Base-by-base conservation (phyloP, 2,888 invertebrate species). In the Pardosa pseudoannulata region DNA sequence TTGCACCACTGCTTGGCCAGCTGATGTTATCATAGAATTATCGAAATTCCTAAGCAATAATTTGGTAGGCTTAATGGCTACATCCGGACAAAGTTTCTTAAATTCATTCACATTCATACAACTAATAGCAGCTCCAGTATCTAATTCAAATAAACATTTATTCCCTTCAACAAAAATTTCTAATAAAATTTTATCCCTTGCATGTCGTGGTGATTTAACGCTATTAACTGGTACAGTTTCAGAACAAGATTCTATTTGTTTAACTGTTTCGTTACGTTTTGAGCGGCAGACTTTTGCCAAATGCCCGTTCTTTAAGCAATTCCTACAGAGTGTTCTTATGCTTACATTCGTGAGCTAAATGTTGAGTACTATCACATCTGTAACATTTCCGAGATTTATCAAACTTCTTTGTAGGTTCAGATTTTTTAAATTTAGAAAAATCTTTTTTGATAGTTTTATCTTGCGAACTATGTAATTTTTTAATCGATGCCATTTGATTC, bases 341-440 rank as follows among this genome's bases (percentile, higher is more conserved):
- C 75, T 75, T 75, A 75, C 75, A 75, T 75, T 75, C 75, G 65
- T 75, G 75, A 75, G 65, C 75, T 75, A 75, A 75, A 75, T 75
- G 75, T 64, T 75, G 75, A 75, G 75, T 75, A 75, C 75, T 75
- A 75, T 75, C 75, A 75, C 65, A 75, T 75, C 75, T 75, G 65
- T 75, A 75, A 75, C 75, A 75, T 75, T 75, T 75, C 75, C 75
- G 75, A 75, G 75, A 75, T 75, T 75, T 75, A 75, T 75, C 75
- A 65, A 65, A 65, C 65, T 75, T 75, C 75, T 75, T 75, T 75
- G 41, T 65, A 75, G 65, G 65, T 76, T 75, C 65, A 65, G 46
- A 65, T 75, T 75, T 75, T 31, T 75, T 67, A 75, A 75, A 75
- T 75, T 75, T 75, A 75, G 75, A 75, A 75, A 65, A 75, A 65